Percentiles rank a stretch among this genome's conserved stretches.
phyloP scores from a whole-genome alignment of 2,888 invertebrate genomes.

The Magallana nippona region DNA sequence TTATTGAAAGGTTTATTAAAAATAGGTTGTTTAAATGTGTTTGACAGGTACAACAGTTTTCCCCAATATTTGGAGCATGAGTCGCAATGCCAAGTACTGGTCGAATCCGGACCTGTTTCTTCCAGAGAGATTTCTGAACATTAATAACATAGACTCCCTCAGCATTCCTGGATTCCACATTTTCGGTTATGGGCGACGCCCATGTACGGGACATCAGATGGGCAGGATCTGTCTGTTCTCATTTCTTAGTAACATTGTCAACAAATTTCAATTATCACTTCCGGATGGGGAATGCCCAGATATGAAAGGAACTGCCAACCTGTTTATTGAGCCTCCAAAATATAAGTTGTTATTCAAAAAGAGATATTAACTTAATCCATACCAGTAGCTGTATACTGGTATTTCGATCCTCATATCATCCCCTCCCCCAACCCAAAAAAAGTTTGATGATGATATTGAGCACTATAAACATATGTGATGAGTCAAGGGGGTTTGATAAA shows the following conservation, averaged over 20 bases:
- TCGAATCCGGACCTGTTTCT: constrained; percentile 56
- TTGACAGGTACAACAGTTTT: constrained; percentile 61
- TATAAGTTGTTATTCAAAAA: constrained; percentile 33
- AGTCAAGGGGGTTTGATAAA: too few species aligned
- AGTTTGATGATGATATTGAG: too few species aligned
- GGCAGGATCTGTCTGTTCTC: constrained; percentile 55
- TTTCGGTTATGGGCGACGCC: constrained; percentile 60
- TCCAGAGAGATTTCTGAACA: constrained; percentile 64
- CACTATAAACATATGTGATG: too few species aligned
- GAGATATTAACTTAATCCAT: not conserved
- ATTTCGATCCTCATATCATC: too few species aligned
- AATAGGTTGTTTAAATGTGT: not conserved
- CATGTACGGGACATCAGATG: constrained; percentile 59
- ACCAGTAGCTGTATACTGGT: too few species aligned
- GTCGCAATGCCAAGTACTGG: constrained; percentile 61
- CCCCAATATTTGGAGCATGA: constrained; percentile 60
- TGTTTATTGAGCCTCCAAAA: constrained; percentile 46
- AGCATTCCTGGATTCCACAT: constrained; percentile 57
- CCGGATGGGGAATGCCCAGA: constrained; percentile 48
- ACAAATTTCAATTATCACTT: constrained; percentile 43
- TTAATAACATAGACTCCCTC: constrained; percentile 51
- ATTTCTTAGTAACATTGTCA: constrained; percentile 48
- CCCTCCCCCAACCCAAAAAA: too few species aligned
- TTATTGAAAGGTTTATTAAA: too few species aligned
- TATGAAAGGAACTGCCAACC: constrained; percentile 43